phyloP scores from a whole-genome alignment of 1,140 invertebrate genomes.

The Melitaea cinxia region DNA sequence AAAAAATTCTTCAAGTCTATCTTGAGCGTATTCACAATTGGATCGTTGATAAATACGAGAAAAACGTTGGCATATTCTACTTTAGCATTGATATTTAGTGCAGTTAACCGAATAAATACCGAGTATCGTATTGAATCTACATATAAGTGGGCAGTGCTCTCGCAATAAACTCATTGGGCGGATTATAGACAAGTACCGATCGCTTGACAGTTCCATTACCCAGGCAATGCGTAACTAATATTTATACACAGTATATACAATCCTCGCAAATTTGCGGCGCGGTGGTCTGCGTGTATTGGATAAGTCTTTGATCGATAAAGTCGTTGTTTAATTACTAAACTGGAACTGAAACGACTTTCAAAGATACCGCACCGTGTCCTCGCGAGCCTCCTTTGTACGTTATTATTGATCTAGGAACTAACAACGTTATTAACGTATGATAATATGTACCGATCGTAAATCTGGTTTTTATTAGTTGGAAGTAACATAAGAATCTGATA shows the following conservation, averaged over 20 bases:
- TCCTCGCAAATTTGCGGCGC: constrained; percentile 54
- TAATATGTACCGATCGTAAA: constrained; percentile 12
- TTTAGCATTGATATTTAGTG: constrained; percentile 39
- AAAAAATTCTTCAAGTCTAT: constrained; percentile 28
- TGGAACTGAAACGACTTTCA: constrained; percentile 62
- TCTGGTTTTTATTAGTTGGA: constrained; percentile 8
- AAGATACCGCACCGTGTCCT: constrained; percentile 58
- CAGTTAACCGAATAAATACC: constrained; percentile 19
- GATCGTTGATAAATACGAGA: constrained; percentile 30
- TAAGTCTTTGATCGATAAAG: constrained; percentile 75
- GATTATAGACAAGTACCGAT: constrained; percentile 68
- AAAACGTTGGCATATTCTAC: constrained; percentile 24
- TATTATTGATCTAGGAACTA: constrained; percentile 29
- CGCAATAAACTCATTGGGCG: constrained; percentile 70
- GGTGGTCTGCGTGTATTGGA: constrained; percentile 64
- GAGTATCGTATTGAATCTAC: constrained; percentile 35
- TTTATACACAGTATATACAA: constrained; percentile 57
- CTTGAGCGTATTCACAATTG: constrained; percentile 31
- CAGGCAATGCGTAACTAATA: constrained; percentile 55
- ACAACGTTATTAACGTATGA: constrained; percentile 17
- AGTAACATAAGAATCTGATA: background rate
- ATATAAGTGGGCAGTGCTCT: constrained; percentile 56
- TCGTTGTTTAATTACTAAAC: constrained; percentile 79
- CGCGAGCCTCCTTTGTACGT: constrained; percentile 14
- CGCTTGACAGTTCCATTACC: constrained; percentile 72